phyloP scores from a whole-genome alignment of 2,888 invertebrate species.

The Atethmia centrago region DNA sequence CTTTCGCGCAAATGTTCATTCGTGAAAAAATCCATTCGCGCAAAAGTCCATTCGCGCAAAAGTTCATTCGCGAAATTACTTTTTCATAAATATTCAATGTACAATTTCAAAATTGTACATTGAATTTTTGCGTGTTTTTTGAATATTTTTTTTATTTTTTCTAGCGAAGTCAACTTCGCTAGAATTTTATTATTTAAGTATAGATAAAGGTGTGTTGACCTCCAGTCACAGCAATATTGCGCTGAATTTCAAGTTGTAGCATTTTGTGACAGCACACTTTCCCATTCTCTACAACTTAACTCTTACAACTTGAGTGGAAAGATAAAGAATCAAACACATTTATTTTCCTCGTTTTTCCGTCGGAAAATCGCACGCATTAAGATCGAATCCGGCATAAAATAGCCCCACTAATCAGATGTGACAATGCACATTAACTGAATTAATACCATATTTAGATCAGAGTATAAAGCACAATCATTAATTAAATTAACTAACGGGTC shows the following conservation, averaged over 20 bases:
- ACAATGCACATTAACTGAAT: conserved; percentile 52
- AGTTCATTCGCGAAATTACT: too few relatives aligned
- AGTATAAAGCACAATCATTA: conserved; percentile 57
- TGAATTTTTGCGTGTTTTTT: too few relatives aligned
- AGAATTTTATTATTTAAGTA: too few relatives aligned
- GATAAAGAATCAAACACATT: conserved; percentile 32
- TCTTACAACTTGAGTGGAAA: conserved; percentile 42
- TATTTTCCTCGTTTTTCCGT: conserved; percentile 10
- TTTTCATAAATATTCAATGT: too few relatives aligned
- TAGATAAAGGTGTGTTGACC: conserved; percentile 51
- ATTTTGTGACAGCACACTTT: conserved; percentile 42
- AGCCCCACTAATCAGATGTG: conserved; percentile 52
- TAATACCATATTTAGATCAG: conserved; percentile 60
- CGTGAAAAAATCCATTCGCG: too few relatives aligned
- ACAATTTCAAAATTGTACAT: too few relatives aligned
- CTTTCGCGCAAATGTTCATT: too few relatives aligned
- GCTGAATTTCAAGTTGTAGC: conserved; percentile 36
- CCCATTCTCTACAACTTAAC: conserved; percentile 40
- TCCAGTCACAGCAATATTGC: conserved; percentile 42
- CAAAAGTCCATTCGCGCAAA: too few relatives aligned
- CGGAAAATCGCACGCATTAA: conserved; percentile 27
- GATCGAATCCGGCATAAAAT: conserved; percentile 38
- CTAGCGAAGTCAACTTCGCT: too few relatives aligned
- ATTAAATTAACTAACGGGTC: conserved; percentile 64
- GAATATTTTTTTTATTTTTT: too few relatives aligned